phyloP scores from a whole-genome alignment of 53 echinoderm and acorn worm species.

The Paelopatides confundens region DNA sequence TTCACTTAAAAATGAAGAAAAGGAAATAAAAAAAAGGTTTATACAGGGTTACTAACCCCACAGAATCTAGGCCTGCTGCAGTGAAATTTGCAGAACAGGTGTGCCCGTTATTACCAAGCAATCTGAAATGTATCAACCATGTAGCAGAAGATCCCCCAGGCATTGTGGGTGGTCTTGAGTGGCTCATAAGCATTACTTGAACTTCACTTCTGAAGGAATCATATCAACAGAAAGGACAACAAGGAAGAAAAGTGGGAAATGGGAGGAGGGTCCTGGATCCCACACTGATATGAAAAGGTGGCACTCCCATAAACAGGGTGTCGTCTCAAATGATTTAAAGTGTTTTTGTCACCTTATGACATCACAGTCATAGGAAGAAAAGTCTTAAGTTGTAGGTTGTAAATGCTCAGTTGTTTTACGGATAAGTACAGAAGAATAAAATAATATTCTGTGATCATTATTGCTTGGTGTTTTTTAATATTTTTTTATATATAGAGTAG shows the following conservation, averaged over 20 bases:
- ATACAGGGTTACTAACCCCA: conserved; percentile 12
- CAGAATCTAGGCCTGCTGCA: background rate
- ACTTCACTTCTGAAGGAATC: background rate
- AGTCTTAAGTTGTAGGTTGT: too few species aligned
- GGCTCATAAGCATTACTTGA: background rate
- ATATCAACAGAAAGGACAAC: background rate
- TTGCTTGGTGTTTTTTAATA: too few species aligned
- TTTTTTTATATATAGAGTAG: too few species aligned
- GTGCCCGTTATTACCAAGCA: background rate
- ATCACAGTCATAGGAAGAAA: background rate
- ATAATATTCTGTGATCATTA: too few species aligned
- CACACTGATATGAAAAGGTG: background rate
- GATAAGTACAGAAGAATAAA: too few species aligned
- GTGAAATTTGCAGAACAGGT: conserved; percentile 22
- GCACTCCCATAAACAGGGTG: background rate
- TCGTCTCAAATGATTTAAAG: background rate
- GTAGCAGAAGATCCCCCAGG: conserved; percentile 23
- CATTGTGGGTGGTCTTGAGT: conserved; percentile 40
- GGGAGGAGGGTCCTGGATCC: background rate
- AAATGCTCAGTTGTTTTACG: too few species aligned
- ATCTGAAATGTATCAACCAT: conserved; percentile 22
- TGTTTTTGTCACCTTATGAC: background rate
- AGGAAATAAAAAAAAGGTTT: background rate
- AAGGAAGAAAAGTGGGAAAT: background rate
- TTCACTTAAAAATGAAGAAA: background rate